These are phyloP conservation scores for Tokudaia tokunoshimensis DNA, from an alignment of 2,797 vertebrate genomes.

Conservation along the genomic window DNA sequence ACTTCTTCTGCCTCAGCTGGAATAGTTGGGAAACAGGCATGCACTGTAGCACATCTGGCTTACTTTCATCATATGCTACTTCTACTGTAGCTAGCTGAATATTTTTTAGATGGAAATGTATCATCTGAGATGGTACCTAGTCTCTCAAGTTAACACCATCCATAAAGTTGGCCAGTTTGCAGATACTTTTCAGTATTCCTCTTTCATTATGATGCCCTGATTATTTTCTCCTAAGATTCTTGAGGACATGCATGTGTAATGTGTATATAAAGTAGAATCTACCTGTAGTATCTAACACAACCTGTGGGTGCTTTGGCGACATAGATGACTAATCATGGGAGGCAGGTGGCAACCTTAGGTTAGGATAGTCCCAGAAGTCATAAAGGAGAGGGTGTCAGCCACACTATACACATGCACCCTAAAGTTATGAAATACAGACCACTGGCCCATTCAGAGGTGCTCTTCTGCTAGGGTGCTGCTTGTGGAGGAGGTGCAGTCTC, in stretches of 20 bases:
- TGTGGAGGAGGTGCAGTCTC: not conserved
- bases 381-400: not conserved
- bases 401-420: not conserved
- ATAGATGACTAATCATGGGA: not conserved
- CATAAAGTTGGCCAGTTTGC: slow-evolving; percentile 14
- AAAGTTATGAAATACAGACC: not conserved
- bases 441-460: slow-evolving; percentile 4
- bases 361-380: not conserved
- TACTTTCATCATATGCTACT: slow-evolving; percentile 39
- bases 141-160: slow-evolving; percentile 25
- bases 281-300: not conserved
- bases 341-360: slow-evolving; percentile 6
- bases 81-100: slow-evolving; percentile 1
- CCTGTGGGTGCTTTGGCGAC: not conserved
- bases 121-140: slow-evolving; percentile 42
- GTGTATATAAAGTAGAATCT: slow-evolving; percentile 21
- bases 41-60: not conserved
- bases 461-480: slow-evolving; percentile 29
- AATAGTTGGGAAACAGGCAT: not conserved
- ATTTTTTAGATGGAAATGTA: slow-evolving; percentile 48
- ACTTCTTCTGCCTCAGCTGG: not conserved
- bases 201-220: not conserved
- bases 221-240: slow-evolving; percentile 48
- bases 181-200: slow-evolving; percentile 37
- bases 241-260: not conserved